A percentile compares a stretch with the other conserved stretches of the same genome.
Evolutionary conservation across 2,888 invertebrate genomes (phyloP).

Genomic region (Ommatoiulus sabulosus): DNA sequence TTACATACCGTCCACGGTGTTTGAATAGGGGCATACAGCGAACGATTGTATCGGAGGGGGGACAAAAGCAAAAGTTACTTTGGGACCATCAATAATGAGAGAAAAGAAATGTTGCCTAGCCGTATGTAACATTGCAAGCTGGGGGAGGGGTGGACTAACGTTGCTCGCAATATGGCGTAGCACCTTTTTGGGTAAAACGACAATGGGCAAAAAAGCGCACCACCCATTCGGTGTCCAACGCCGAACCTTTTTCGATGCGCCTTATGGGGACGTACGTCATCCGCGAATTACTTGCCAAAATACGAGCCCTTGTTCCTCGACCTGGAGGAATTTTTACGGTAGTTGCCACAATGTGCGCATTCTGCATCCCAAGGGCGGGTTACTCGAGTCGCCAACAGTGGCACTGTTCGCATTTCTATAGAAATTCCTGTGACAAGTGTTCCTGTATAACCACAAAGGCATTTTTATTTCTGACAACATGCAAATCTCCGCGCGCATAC

Average conservation of each 20-base stretch:
- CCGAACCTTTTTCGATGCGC: too few species aligned
- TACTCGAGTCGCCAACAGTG: background rate
- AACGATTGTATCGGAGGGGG: background rate
- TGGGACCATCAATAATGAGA: background rate
- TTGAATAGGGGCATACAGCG: background rate
- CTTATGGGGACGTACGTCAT: too few species aligned
- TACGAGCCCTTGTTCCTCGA: background rate
- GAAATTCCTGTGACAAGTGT: background rate
- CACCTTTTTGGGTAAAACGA: background rate
- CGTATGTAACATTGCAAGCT: background rate
- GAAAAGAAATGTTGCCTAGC: background rate
- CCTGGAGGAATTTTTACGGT: background rate
- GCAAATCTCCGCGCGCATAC: background rate
- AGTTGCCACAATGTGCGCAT: background rate
- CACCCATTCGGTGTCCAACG: background rate
- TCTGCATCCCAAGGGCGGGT: background rate
- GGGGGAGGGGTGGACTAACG: background rate
- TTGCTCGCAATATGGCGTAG: background rate
- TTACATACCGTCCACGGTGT: background rate
- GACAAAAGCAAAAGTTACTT: conserved; percentile 1
- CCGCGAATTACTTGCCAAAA: background rate
- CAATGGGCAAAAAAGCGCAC: background rate
- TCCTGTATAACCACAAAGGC: background rate
- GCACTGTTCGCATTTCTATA: background rate
- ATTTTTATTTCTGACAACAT: background rate